Evolutionary conservation across 1,140 invertebrate genomes (phyloP), one percentile per base, ranked within the genome.

Genomic region (Whitmania pigra): DNA sequence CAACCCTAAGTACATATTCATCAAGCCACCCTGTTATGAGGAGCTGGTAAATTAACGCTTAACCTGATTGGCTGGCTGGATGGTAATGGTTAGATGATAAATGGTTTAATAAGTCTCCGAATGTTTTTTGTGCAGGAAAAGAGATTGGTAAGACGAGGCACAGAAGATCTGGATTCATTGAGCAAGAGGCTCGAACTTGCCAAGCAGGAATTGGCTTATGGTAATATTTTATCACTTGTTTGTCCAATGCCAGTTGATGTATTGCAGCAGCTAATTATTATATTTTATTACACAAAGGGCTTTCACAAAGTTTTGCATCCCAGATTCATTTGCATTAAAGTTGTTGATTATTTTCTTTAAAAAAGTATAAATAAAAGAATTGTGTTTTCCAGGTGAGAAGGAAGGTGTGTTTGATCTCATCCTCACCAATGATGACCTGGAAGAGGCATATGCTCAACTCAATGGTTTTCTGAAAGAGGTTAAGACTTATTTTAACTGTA

Each of bases 21-120:
- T 99, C n/a, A 90, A 91, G 83, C 93, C 96, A 40, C 95, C 96
- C 17, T 90, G 87, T 27, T 80, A 97, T 60, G 84, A 88, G 67
- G 88, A 88, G 18, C 74, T 83, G 75, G 82, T 82, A 76, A 74
- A 78, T 54, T 29, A 17, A n/a, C 43, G 4, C 11, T 27, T 49
- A 15, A 7, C 13, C 13, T 11, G 43, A 49, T 11, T 9, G 36
- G n/a, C 29, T 13, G 18, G 20, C 18, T 5, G 13, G n/a, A 20
- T 25, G 20, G 11, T 31, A 7, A 68, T 31, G 17, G 13, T 68
- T 31, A 4, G 29, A 9, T 17, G n/a, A 36, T 5, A 0, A 68
- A 17, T 40, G 20, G 29, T 11, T 29, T 36, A 36, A 13, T 68
- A 36, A 29, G 5, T 68, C 20, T 0, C 29, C 20, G n/a, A 29